Conservation (phyloP, 2,888 invertebrate species). For the Trachelus iudaicus region DNA sequence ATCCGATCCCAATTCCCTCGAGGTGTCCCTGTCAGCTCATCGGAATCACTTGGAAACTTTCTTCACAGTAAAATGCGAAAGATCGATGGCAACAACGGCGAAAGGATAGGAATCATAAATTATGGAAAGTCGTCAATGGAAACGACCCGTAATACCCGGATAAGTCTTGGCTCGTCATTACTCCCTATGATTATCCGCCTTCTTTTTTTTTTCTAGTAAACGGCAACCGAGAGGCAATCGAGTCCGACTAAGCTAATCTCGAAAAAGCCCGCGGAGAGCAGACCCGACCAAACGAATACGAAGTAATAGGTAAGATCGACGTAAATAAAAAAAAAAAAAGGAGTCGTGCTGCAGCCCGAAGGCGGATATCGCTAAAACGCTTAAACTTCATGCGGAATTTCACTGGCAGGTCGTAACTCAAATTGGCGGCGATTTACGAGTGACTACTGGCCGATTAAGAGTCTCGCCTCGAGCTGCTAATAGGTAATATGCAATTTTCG, state of each 20-base stretch:
- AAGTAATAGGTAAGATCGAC: neutral
- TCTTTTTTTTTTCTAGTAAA: neutral
- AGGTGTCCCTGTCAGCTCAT: neutral
- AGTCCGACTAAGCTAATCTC: neutral
- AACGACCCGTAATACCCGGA: neutral
- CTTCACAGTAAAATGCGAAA: neutral
- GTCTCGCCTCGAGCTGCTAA: conserved; percentile 14
- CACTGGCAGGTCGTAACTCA: conserved; percentile 22
- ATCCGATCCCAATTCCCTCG: neutral
- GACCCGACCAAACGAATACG: neutral
- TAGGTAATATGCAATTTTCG: conserved; percentile 14
- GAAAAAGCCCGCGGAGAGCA: neutral
- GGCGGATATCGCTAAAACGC: conserved; percentile 1
- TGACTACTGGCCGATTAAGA: conserved; percentile 23
- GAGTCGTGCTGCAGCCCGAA: neutral
- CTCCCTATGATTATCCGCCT: neutral
- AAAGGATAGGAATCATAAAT: neutral
- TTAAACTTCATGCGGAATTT: conserved; percentile 4
- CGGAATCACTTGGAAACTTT: neutral
- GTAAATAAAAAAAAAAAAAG: neutral
- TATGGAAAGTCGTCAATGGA: neutral
- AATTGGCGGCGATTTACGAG: conserved; percentile 23
- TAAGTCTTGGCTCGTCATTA: neutral
- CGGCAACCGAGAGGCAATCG: neutral
- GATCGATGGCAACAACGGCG: neutral